phyloP scores from a whole-genome alignment of 2,888 invertebrate species.

The Drosophila incognita region DNA sequence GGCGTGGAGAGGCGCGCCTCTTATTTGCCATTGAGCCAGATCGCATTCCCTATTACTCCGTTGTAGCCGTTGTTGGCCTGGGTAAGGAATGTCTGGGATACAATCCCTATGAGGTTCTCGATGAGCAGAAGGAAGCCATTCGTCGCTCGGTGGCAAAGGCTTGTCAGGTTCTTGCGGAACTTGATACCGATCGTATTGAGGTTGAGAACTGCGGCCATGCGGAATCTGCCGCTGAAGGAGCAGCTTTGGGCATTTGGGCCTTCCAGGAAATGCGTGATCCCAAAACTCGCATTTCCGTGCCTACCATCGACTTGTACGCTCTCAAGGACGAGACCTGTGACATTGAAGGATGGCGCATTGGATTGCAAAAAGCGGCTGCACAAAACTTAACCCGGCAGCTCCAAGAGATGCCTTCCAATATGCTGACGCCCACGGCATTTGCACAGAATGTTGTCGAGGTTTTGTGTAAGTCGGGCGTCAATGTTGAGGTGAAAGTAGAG shows the following conservation, averaged over 20 bases:
- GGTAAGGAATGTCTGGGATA: conserved; percentile 89
- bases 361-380: conserved; percentile 90
- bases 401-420: conserved; percentile 92
- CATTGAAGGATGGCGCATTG: conserved; percentile 90
- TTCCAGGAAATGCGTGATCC: conserved; percentile 87
- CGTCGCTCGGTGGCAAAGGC: conserved; percentile 89
- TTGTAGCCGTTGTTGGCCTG: conserved; percentile 90
- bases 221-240: conserved; percentile 92
- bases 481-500: conserved; percentile 81
- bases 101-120: conserved; percentile 89
- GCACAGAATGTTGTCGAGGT: conserved; percentile 87
- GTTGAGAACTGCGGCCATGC: conserved; percentile 91
- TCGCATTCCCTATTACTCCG: conserved; percentile 86
- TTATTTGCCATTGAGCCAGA: conserved; percentile 88
- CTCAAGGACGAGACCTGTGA: conserved; percentile 88
- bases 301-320: conserved; percentile 85
- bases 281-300: conserved; percentile 71
- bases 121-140: conserved; percentile 91
- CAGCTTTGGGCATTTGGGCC: conserved; percentile 88
- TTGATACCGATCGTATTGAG: conserved; percentile 87
- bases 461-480: conserved; percentile 80
- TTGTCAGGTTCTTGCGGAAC: conserved; percentile 86
- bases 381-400: conserved; percentile 92
- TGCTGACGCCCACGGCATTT: conserved; percentile 91
- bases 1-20: conserved; percentile 86